Conservation (phyloP, 2,888 invertebrate genomes). For the Rhopalosiphum nymphaeae region DNA sequence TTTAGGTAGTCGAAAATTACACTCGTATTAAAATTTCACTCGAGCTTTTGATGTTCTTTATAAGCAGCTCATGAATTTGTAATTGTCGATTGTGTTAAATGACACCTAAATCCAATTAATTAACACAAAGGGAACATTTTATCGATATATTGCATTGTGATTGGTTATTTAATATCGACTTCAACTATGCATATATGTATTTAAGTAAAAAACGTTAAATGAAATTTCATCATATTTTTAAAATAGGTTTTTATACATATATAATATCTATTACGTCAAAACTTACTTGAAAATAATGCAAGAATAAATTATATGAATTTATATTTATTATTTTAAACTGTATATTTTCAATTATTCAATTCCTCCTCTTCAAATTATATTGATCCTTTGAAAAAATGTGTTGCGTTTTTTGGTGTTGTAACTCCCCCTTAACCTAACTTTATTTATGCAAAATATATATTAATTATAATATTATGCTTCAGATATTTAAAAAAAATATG, state of each 20-base stretch:
- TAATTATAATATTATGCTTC: not conserved
- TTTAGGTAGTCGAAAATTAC: not conserved
- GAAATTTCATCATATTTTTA: not conserved
- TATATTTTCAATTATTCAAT: not conserved
- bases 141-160: not conserved
- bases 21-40: not conserved
- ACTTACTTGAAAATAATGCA: not conserved
- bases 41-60: not conserved
- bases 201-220: not conserved
- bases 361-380: not conserved
- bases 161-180: not conserved
- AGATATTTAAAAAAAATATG: not conserved
- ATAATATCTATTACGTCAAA: not conserved
- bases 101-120: not conserved
- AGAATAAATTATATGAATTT: not conserved
- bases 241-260: not conserved
- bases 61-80: not conserved
- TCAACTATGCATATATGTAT: not conserved
- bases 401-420: not conserved
- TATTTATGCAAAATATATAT: not conserved
- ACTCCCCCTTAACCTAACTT: not conserved
- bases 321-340: not conserved
- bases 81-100: not conserved
- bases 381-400: not conserved
- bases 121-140: not conserved